phyloP scores from a whole-genome alignment of 2,113 vertebrate genomes.

The Myrmecophaga tridactyla region DNA sequence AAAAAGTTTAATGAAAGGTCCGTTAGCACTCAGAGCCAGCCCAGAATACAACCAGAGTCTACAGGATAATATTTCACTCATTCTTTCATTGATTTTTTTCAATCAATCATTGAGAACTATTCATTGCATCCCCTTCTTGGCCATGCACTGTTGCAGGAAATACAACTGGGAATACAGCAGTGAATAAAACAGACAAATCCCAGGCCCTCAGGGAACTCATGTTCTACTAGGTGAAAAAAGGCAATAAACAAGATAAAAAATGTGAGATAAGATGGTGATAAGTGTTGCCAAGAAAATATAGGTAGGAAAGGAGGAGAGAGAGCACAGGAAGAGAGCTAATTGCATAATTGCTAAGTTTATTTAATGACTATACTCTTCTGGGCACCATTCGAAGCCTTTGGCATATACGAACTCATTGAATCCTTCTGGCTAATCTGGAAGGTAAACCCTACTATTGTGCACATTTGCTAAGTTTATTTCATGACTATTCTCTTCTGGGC shows the following conservation, averaged over 20 bases:
- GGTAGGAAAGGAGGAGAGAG: not conserved
- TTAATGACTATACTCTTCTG: not conserved
- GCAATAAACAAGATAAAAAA: not conserved
- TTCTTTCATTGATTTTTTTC: no score
- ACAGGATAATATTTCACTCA: not conserved
- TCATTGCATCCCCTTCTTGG: not conserved
- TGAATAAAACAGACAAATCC: not conserved
- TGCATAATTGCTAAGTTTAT: no score
- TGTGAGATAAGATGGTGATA: not conserved
- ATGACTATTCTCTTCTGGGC: not conserved
- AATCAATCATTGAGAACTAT: not conserved
- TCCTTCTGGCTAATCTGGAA: no score
- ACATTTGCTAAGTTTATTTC: not conserved
- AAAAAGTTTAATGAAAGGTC: not conserved
- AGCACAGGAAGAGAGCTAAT: rapidly evolving
- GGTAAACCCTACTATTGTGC: no score
- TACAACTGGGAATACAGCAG: not conserved
- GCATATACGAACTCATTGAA: not conserved
- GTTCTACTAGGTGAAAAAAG: not conserved
- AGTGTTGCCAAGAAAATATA: not conserved
- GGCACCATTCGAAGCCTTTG: not conserved
- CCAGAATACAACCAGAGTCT: not conserved
- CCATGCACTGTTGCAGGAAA: not conserved
- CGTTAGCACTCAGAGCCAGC: not conserved
- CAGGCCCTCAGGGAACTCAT: not conserved